Conservation (phyloP, 2,113 vertebrate species). For the Melanocharis versteri region DNA sequence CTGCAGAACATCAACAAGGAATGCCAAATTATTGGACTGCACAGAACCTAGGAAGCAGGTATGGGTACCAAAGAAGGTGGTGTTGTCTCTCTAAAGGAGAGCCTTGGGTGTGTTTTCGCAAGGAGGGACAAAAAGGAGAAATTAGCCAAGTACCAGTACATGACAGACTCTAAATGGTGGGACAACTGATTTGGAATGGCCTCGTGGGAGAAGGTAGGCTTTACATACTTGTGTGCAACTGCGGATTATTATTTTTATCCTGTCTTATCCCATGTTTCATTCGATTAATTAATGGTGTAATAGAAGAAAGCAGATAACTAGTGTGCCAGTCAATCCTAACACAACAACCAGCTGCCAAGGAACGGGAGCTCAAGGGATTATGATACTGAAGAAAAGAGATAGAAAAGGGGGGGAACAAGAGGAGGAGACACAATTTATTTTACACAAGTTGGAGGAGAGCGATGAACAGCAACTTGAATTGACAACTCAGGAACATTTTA, state of each 20-base stretch:
- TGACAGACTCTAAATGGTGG: not conserved
- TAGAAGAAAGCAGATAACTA: too few species aligned
- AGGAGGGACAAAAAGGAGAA: not conserved
- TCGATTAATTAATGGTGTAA: not conserved
- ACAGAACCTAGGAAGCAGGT: not conserved
- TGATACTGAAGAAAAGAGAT: too few species aligned
- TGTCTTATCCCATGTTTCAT: not conserved
- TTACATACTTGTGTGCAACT: not conserved
- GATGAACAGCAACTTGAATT: not conserved
- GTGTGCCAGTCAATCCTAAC: too few species aligned
- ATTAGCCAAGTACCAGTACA: not conserved
- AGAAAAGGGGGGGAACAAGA: too few species aligned
- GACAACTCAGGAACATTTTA: not conserved
- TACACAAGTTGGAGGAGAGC: not conserved
- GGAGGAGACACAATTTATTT: not conserved
- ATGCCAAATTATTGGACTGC: too few species aligned
- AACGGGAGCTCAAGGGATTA: too few species aligned
- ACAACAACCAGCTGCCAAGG: too few species aligned
- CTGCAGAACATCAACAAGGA: not conserved
- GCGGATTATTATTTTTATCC: not conserved
- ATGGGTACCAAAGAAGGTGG: not conserved
- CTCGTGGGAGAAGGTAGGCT: not conserved
- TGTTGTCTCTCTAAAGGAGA: not conserved
- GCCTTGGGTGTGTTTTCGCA: not conserved
- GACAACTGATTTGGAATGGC: not conserved